These are phyloP conservation scores for Lanius collurio DNA, from an alignment of 2,113 vertebrate genomes.

Conservation along the genomic window DNA sequence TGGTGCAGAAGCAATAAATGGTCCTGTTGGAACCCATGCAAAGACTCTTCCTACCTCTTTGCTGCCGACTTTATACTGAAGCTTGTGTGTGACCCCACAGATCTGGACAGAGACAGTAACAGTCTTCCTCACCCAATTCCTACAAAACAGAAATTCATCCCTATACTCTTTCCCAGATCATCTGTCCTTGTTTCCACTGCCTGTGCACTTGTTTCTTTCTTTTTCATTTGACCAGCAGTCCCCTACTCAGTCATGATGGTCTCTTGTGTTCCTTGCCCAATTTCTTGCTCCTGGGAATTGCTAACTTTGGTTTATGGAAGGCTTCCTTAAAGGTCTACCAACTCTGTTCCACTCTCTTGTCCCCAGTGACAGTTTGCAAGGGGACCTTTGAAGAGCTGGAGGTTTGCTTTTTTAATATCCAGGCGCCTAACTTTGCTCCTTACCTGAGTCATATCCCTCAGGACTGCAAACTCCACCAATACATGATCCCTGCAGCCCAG, in stretches of 20 bases:
- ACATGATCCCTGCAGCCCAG: background rate
- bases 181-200: background rate
- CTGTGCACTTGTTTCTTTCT: background rate
- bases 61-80: too few species aligned
- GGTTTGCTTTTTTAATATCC: background rate
- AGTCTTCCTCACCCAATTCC: background rate
- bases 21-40: too few species aligned
- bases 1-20: too few species aligned
- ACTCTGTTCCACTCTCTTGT: accelerated
- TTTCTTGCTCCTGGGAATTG: background rate
- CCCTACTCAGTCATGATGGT: background rate
- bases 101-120: too few species aligned
- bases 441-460: background rate
- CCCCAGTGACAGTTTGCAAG: background rate
- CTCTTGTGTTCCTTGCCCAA: accelerated
- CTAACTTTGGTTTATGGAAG: background rate
- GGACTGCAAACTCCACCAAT: background rate
- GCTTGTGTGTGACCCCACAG: too few species aligned
- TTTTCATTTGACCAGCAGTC: background rate
- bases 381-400: background rate
- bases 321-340: background rate
- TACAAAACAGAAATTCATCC: background rate
- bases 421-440: background rate
- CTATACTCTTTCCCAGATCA: background rate
- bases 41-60: too few species aligned